phyloP scores from a whole-genome alignment of 2,113 vertebrate species.

The Acinonyx jubatus region DNA sequence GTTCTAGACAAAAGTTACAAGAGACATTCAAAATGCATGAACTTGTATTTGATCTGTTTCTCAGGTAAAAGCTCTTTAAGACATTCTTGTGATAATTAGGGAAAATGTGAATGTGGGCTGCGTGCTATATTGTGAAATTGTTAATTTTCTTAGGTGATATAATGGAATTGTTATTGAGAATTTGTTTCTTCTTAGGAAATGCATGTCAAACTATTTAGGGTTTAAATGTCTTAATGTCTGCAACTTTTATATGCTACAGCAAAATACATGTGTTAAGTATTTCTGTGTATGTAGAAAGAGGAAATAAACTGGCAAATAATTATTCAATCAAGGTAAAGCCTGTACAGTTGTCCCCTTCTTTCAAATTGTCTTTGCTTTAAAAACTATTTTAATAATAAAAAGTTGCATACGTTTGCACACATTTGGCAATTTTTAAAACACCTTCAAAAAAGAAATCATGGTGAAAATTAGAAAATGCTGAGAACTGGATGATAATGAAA shows the following conservation, averaged over 20 bases:
- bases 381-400: neutral
- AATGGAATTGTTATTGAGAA: neutral
- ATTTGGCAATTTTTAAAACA: neutral
- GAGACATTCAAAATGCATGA: neutral
- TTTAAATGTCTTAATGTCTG: neutral
- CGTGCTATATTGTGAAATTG: neutral
- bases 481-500: neutral
- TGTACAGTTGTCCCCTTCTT: neutral
- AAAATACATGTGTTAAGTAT: neutral
- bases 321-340: neutral
- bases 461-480: neutral
- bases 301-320: neutral
- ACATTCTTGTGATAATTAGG: conserved; percentile 1
- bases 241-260: neutral
- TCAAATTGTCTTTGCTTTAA: neutral
- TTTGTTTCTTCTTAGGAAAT: neutral
- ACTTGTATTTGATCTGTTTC: neutral
- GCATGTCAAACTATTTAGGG: neutral
- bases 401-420: neutral
- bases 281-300: neutral
- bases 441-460: neutral
- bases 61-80: neutral
- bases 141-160: conserved; percentile 1
- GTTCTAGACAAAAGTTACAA: neutral
- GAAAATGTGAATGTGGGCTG: neutral